Percentiles rank a stretch among this genome's conserved stretches.
Evolutionary conservation across 2,888 invertebrate species (phyloP).

Genomic region (Emmelina monodactyla): DNA sequence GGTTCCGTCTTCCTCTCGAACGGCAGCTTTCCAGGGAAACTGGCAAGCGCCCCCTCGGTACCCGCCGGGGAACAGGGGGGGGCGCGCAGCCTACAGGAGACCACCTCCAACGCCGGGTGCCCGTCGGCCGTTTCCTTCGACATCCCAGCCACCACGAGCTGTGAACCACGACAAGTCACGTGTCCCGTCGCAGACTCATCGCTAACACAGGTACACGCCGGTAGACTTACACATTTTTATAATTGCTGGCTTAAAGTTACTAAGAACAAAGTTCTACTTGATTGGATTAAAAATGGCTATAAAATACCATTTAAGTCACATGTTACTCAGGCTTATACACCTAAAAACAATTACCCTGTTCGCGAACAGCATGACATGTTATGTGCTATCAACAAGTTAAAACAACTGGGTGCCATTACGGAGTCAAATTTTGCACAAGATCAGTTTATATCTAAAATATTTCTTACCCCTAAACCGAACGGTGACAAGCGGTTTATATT

Average conservation of each 20-base stretch:
- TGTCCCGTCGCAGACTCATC: not conserved
- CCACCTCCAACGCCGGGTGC: not conserved
- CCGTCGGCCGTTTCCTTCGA: not conserved
- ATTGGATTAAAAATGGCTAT: not conserved
- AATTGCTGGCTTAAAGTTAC: too few species aligned
- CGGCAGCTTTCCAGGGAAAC: slow-evolving; percentile 3
- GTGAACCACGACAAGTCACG: not conserved
- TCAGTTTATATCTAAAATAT: slow-evolving; percentile 4
- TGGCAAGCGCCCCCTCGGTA: slow-evolving; percentile 2
- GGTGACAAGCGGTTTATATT: slow-evolving; percentile 1
- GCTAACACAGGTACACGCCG: not conserved
- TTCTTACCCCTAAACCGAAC: not conserved
- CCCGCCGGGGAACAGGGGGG: slow-evolving; percentile 3
- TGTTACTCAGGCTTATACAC: not conserved
- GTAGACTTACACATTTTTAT: too few species aligned
- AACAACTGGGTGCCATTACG: not conserved
- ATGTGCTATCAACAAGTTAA: not conserved
- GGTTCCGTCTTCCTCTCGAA: not conserved
- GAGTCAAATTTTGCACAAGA: not conserved
- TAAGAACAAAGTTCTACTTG: not conserved
- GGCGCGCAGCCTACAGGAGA: not conserved
- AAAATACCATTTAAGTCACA: not conserved
- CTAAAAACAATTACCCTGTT: not conserved
- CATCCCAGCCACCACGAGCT: not conserved
- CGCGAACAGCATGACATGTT: not conserved